Evolutionary conservation across 2,888 invertebrate species (phyloP).

Genomic region (Hirtodrosophila histrioides): DNA sequence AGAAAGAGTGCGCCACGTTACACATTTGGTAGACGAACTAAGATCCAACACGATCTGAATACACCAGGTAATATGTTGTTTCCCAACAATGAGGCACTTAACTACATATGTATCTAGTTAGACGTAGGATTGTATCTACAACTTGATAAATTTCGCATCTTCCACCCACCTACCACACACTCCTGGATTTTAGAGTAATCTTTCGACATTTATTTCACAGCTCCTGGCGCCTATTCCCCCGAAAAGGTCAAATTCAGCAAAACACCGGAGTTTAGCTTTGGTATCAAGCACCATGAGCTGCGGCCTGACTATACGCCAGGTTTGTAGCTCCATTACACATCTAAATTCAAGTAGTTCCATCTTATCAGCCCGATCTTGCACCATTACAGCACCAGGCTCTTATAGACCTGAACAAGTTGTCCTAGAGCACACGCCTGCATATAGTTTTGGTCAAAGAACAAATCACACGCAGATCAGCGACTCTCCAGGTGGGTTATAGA

Average conservation of each 20-base stretch:
- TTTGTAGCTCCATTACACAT: constrained; percentile 47
- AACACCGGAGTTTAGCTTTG: constrained; percentile 81
- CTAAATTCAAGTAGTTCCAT: constrained; percentile 1
- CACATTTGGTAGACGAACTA: constrained; percentile 86
- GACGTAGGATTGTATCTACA: constrained; percentile 20
- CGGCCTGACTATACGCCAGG: constrained; percentile 81
- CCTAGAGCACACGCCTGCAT: constrained; percentile 87
- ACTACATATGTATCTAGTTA: constrained; percentile 28
- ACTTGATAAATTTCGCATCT: too few relatives aligned
- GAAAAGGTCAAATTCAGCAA: constrained; percentile 86
- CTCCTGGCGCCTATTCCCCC: constrained; percentile 84
- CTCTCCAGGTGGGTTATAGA: constrained; percentile 83
- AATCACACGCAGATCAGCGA: constrained; percentile 86
- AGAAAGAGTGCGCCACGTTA: constrained; percentile 84
- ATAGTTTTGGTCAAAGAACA: constrained; percentile 90
- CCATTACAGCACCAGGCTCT: constrained; percentile 84
- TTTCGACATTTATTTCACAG: constrained; percentile 57
- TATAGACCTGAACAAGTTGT: constrained; percentile 86
- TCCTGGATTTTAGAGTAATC: not conserved
- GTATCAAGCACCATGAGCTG: constrained; percentile 85
- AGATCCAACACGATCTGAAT: constrained; percentile 82
- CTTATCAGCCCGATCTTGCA: not conserved
- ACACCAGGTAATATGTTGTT: constrained; percentile 81
- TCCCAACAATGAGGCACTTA: constrained; percentile 35
- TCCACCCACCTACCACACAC: not conserved